Percentiles rank a stretch among this genome's conserved stretches.
Evolutionary conservation across 2,113 vertebrate genomes (phyloP).

Genomic region (Scomber scombrus): DNA sequence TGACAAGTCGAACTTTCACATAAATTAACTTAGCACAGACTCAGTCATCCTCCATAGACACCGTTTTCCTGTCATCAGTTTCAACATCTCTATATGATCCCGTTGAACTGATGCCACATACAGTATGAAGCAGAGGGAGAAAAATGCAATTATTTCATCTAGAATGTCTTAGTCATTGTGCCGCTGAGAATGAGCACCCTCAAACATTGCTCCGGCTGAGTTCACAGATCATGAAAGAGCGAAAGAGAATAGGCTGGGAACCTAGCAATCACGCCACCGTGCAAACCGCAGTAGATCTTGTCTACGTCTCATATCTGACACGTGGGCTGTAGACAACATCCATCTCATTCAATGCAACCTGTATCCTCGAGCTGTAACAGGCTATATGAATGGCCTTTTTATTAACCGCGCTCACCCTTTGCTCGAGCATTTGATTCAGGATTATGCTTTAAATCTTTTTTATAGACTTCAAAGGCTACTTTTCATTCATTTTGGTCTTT

Average conservation of each 20-base stretch:
- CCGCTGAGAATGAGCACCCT: slow-evolving; percentile 11
- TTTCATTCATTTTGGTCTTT: slow-evolving; percentile 52
- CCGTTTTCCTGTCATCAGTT: background rate
- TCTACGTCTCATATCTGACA: slow-evolving; percentile 37
- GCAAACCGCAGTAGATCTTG: slow-evolving; percentile 22
- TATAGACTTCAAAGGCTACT: slow-evolving; percentile 57
- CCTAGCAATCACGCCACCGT: background rate
- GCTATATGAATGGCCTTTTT: slow-evolving; percentile 37
- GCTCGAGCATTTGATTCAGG: slow-evolving; percentile 47
- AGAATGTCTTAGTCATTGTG: no score
- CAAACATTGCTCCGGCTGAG: slow-evolving; percentile 8
- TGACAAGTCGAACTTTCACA: slow-evolving; percentile 19
- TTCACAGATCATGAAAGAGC: slow-evolving; percentile 34
- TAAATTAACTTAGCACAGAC: slow-evolving; percentile 11
- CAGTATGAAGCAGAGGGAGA: background rate
- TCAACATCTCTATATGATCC: background rate
- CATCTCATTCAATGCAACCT: slow-evolving; percentile 33
- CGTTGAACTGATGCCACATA: background rate
- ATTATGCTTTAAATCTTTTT: slow-evolving; percentile 49
- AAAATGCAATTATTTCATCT: background rate
- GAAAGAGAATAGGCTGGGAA: slow-evolving; percentile 27
- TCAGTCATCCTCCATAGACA: background rate
- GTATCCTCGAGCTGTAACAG: slow-evolving; percentile 22
- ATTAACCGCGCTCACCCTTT: slow-evolving; percentile 41
- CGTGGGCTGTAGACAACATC: slow-evolving; percentile 23